These are phyloP conservation scores for Campaea margaritaria DNA, from an alignment of 2,888 invertebrate genomes.

Conservation along the genomic window DNA sequence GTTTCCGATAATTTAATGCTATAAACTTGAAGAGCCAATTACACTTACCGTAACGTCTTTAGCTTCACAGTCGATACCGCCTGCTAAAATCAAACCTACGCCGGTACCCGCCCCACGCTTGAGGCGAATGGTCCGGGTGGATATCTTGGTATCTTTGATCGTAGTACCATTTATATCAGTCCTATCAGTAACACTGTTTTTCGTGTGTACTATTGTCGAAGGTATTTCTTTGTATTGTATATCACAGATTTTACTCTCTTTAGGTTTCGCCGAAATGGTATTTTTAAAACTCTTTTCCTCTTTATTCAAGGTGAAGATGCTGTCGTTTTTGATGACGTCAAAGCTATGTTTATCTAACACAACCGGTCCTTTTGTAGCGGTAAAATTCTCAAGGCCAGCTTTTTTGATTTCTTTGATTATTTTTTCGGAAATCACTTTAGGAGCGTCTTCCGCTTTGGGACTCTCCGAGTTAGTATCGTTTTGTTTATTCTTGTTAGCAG, in stretches of 20 bases:
- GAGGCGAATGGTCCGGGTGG: slow-evolving; percentile 66
- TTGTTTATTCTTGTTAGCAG: slow-evolving; percentile 70
- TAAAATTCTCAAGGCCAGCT: slow-evolving; percentile 64
- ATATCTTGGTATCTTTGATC: slow-evolving; percentile 51
- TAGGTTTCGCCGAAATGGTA: slow-evolving; percentile 47
- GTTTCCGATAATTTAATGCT: slow-evolving; percentile 13
- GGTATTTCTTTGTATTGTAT: slow-evolving; percentile 46
- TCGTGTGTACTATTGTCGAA: slow-evolving; percentile 40
- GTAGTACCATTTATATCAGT: slow-evolving; percentile 44
- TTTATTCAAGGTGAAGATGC: slow-evolving; percentile 37
- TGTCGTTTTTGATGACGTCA: slow-evolving; percentile 48
- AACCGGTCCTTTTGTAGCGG: slow-evolving; percentile 45
- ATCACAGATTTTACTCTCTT: slow-evolving; percentile 40
- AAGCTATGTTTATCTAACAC: slow-evolving; percentile 50
- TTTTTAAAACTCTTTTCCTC: slow-evolving; percentile 50
- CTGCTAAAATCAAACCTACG: slow-evolving; percentile 94
- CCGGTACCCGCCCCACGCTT: slow-evolving; percentile 84
- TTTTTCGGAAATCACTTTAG: slow-evolving; percentile 67
- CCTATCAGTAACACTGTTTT: slow-evolving; percentile 46
- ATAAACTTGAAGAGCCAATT: slow-evolving; percentile 9
- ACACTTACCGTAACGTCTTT: slow-evolving; percentile 93
- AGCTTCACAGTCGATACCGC: slow-evolving; percentile 95
- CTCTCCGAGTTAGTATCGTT: slow-evolving; percentile 63
- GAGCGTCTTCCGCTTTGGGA: slow-evolving; percentile 67
- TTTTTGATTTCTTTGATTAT: slow-evolving; percentile 71